Base-by-base conservation (phyloP, 2,113 vertebrate genomes). In the Cyprinus carpio region DNA sequence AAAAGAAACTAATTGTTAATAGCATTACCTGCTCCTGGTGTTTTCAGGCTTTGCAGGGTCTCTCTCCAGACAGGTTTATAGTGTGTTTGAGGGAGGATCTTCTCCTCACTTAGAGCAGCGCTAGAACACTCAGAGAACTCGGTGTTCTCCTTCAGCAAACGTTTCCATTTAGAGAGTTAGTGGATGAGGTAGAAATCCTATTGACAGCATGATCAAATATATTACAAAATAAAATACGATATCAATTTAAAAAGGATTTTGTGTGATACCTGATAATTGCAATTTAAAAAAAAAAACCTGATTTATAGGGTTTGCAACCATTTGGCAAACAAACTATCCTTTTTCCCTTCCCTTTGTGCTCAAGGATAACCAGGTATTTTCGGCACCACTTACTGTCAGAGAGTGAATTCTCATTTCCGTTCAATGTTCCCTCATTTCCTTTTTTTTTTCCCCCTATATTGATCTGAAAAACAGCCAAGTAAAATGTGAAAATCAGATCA, bases 121-220 rank as follows among this genome's bases (percentile, higher is more conserved):
- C n/a, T n/a, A 96, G 77, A 0, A 0, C 91, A 92, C 40, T 91
- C 90, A 0, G 91, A 90, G 31, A 97, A 92, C 16, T 95, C 92
- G 0, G 93, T 91, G 23, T 96, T 97, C 89, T 96, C 95, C 85
- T 88, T 94, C 81, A 95, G 60, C 79, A 96, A 56, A 2, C 83
- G 90, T 6, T 6, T 95, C 95, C 84, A 95, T 67, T 67, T 20
- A 95, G 84, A 72, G 91, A 91, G 0, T 90, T 67, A 29, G 80
- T 51, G 10, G 27, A 75, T 6, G 90, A 87, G 0, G 85, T 51
- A 0, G 77, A 71, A 71, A 10, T 75, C 86, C 49, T 77, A 34
- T 34, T 85, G 72, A 1, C 54, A n/a, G 23, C n/a, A 43, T 1
- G 27, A 6, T 64, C 29, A 31, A 49, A 80, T 27, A 29, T 20